Conservation (phyloP, 2,113 vertebrate species). For the Anolis sagrei region DNA sequence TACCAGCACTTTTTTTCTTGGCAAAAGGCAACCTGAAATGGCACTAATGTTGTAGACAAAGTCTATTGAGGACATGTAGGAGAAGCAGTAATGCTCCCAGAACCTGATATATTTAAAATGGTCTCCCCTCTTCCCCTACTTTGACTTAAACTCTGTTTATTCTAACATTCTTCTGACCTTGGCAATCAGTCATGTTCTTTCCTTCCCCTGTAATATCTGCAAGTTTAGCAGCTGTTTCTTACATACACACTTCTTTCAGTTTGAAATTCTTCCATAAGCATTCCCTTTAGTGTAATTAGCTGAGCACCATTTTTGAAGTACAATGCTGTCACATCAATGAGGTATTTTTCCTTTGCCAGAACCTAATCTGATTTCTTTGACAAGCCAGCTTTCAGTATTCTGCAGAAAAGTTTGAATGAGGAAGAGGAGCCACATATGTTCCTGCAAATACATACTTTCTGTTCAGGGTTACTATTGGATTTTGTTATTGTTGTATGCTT, state of each 20-base stretch:
- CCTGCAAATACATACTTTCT: not conserved
- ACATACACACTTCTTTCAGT: not conserved
- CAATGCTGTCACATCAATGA: not conserved
- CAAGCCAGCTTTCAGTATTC: not conserved
- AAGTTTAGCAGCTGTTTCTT: not conserved
- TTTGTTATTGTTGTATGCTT: too few relatives aligned
- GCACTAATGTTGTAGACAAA: not conserved
- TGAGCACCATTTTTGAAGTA: not conserved
- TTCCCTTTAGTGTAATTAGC: not conserved
- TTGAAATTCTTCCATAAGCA: not conserved
- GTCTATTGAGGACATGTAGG: not conserved
- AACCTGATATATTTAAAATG: not conserved
- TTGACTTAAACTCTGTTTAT: not conserved
- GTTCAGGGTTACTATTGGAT: too few relatives aligned
- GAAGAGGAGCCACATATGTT: not conserved
- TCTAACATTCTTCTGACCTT: not conserved
- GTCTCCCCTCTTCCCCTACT: not conserved
- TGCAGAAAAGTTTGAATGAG: not conserved
- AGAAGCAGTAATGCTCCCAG: not conserved
- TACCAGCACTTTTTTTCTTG: not conserved
- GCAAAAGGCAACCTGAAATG: not conserved
- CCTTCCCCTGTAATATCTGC: not conserved
- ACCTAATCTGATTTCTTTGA: not conserved
- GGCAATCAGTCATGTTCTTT: not conserved
- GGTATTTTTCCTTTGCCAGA: not conserved